These are phyloP conservation scores for Caenorhabditis japonica DNA, from an alignment of 2,888 invertebrate genomes.

Conservation along the genomic window DNA sequence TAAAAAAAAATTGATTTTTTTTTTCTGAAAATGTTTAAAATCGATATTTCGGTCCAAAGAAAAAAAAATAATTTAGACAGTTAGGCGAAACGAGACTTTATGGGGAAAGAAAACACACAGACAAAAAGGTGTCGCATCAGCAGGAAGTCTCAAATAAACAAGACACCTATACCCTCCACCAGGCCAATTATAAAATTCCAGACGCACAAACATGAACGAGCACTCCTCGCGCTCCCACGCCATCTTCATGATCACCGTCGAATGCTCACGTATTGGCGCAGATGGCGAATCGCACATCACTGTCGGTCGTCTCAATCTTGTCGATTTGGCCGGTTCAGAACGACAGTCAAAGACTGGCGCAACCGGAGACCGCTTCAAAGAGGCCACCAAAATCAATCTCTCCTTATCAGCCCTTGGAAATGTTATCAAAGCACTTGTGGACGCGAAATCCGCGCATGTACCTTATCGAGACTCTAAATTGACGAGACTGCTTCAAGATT, in stretches of 20 bases:
- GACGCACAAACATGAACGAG: slow-evolving; percentile 94
- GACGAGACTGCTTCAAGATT: slow-evolving; percentile 93
- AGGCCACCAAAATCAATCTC: slow-evolving; percentile 97
- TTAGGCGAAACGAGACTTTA: too few species aligned
- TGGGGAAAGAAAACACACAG: too few species aligned
- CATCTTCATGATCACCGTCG: slow-evolving; percentile 96
- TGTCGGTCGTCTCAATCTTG: slow-evolving; percentile 95
- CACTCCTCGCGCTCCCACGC: slow-evolving; percentile 92
- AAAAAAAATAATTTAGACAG: too few species aligned
- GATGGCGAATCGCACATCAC: slow-evolving; percentile 81
- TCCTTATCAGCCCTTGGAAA: slow-evolving; percentile 96
- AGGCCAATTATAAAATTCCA: slow-evolving; percentile 53
- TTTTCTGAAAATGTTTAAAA: too few species aligned
- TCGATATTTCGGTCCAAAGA: too few species aligned
- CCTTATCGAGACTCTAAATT: slow-evolving; percentile 98
- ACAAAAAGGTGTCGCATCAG: too few species aligned
- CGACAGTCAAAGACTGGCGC: slow-evolving; percentile 46
- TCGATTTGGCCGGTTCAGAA: slow-evolving; percentile 89
- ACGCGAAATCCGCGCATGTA: slow-evolving; percentile 95
- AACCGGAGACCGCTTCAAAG: slow-evolving; percentile 80
- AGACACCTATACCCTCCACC: too few species aligned
- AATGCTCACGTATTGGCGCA: slow-evolving; percentile 86
- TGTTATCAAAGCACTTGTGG: slow-evolving; percentile 96
- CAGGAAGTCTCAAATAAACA: too few species aligned
- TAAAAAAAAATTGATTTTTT: too few species aligned